Percentiles rank a stretch among this genome's conserved stretches.
These are phyloP conservation scores for Rapana venosa DNA, from an alignment of 2,888 invertebrate genomes.

Conservation along the genomic window DNA sequence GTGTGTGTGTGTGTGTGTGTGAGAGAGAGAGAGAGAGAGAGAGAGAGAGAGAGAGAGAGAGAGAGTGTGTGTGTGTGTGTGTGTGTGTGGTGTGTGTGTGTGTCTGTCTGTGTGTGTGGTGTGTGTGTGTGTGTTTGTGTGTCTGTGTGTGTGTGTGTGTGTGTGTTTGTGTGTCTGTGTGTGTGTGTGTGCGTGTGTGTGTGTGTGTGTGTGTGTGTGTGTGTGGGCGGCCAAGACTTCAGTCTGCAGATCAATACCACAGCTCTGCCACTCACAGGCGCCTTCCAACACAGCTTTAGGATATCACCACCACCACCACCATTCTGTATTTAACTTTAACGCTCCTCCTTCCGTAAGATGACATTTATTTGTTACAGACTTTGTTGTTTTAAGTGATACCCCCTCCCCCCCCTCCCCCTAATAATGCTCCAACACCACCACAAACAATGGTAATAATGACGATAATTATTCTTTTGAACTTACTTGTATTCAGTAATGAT, in stretches of 20 bases:
- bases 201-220: not conserved
- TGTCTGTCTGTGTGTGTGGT: too few species aligned
- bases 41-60: not conserved
- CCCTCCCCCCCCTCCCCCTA: not conserved
- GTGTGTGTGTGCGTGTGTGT: not conserved
- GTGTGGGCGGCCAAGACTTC: not conserved
- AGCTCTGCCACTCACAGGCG: too few species aligned
- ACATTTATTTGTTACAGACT: too few species aligned
- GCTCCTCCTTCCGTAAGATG: not conserved
- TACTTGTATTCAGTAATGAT: too few species aligned
- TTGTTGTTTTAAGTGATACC: too few species aligned
- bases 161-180: not conserved
- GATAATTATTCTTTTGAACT: too few species aligned
- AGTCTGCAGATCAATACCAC: not conserved
- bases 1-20: constrained; percentile 33
- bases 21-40: constrained; percentile 32
- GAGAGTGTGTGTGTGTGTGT: not conserved
- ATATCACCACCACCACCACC: not conserved
- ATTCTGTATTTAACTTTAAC: not conserved
- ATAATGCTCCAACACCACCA: too few species aligned
- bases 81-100: too few species aligned
- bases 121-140: not conserved
- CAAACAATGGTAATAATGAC: too few species aligned
- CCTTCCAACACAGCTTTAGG: not conserved
- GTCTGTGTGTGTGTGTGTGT: not conserved